Percentiles rank a stretch among this genome's conserved stretches.
These are phyloP conservation scores for Drepanosiphum platanoidis DNA, from an alignment of 2,888 invertebrate species.

Conservation along the genomic window DNA sequence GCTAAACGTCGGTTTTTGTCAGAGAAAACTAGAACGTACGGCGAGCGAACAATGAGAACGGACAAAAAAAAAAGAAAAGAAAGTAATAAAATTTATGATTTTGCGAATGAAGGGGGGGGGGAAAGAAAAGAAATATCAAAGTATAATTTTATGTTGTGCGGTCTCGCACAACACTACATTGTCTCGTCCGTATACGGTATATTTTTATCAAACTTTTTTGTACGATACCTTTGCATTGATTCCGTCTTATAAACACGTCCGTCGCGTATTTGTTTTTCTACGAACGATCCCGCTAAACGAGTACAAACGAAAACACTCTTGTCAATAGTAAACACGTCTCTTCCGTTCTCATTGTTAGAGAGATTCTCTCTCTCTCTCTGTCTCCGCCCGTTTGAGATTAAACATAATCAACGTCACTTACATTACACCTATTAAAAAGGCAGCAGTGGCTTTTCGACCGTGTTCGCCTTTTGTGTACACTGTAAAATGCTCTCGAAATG, in stretches of 20 bases:
- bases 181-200: background rate
- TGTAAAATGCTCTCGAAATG: background rate
- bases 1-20: background rate
- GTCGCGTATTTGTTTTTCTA: background rate
- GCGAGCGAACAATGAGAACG: background rate
- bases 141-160: too few species aligned
- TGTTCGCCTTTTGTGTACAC: background rate
- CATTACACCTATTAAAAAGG: too few species aligned
- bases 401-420: background rate
- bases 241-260: background rate
- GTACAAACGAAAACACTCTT: background rate
- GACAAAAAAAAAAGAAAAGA: background rate
- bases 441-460: too few species aligned
- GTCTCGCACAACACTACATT: background rate
- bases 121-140: background rate
- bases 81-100: background rate
- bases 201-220: background rate
- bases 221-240: background rate
- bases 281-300: background rate
- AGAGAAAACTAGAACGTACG: background rate
- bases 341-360: too few species aligned
- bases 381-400: background rate
- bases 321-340: background rate
- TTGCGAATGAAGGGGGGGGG: background rate
- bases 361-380: background rate